These are phyloP conservation scores for Armadillidium nasatum DNA, from an alignment of 1,140 invertebrate species.

Conservation along the genomic window DNA sequence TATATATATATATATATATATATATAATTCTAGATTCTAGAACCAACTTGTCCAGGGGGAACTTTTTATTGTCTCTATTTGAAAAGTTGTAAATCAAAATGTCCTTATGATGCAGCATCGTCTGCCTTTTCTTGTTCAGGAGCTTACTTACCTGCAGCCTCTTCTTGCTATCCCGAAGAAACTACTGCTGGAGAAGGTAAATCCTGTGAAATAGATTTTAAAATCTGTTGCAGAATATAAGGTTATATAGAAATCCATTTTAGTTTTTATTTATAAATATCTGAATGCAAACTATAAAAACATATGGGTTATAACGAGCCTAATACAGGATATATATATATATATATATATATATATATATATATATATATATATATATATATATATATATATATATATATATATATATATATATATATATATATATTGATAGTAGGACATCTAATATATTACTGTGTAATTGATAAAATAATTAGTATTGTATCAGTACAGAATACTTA, in stretches of 20 bases:
- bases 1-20: too few relatives aligned
- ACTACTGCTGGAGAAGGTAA: neutral
- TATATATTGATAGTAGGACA: neutral
- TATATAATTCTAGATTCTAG: neutral
- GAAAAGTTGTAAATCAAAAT: neutral
- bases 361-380: conserved; percentile 2
- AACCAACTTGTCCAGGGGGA: neutral
- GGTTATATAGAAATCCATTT: too few relatives aligned
- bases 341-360: too few relatives aligned
- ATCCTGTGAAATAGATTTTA: neutral
- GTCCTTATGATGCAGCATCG: neutral
- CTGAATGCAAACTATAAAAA: too few relatives aligned
- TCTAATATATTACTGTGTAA: too few relatives aligned
- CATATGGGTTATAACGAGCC: too few relatives aligned
- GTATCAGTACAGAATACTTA: too few relatives aligned
- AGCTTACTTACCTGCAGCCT: neutral
- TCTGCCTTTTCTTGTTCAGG: neutral
- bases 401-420: conserved; percentile 6
- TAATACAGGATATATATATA: too few relatives aligned
- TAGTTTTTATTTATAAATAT: too few relatives aligned
- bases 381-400: conserved; percentile 14
- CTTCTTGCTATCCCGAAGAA: neutral
- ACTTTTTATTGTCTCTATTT: neutral
- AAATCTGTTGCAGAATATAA: too few relatives aligned
- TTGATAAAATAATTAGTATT: too few relatives aligned